Conservation (phyloP, 2,797 vertebrate species). For the Scleropages formosus region DNA sequence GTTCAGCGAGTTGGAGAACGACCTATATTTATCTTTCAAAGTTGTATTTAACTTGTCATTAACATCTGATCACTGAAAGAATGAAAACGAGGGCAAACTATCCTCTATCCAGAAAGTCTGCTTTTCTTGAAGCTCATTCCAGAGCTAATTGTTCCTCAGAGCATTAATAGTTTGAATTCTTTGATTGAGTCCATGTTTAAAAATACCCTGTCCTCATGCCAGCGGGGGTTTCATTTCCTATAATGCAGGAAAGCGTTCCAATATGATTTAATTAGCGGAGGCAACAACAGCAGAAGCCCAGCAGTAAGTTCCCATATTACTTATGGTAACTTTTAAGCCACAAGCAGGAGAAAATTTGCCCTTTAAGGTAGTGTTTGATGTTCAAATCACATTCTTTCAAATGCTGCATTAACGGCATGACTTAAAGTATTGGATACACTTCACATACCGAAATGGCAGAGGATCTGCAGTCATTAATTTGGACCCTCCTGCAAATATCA, state of each 20-base stretch:
- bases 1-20: no score
- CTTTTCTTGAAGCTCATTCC: background rate
- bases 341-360: conserved; percentile 58
- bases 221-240: conserved; percentile 63
- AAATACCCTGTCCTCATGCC: conserved; percentile 54
- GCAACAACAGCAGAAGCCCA: conserved; percentile 50
- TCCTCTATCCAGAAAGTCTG: no score
- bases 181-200: conserved; percentile 59
- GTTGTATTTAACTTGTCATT: conserved; percentile 12
- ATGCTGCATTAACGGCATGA: conserved; percentile 76
- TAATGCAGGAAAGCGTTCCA: conserved; percentile 49
- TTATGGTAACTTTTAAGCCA: conserved; percentile 53
- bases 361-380: conserved; percentile 63
- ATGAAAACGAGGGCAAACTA: no score
- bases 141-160: conserved; percentile 70
- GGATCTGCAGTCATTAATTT: conserved; percentile 69
- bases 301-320: conserved; percentile 48
- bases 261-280: conserved; percentile 66
- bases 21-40: conserved; percentile 1
- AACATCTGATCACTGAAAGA: conserved; percentile 13
- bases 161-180: conserved; percentile 70
- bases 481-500: conserved; percentile 62
- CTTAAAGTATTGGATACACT: conserved; percentile 80
- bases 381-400: conserved; percentile 70
- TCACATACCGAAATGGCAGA: conserved; percentile 69